A percentile compares a stretch with the other conserved stretches of the same genome.
phyloP scores from a whole-genome alignment of 2,113 vertebrate species.

The Athene cunicularia region DNA sequence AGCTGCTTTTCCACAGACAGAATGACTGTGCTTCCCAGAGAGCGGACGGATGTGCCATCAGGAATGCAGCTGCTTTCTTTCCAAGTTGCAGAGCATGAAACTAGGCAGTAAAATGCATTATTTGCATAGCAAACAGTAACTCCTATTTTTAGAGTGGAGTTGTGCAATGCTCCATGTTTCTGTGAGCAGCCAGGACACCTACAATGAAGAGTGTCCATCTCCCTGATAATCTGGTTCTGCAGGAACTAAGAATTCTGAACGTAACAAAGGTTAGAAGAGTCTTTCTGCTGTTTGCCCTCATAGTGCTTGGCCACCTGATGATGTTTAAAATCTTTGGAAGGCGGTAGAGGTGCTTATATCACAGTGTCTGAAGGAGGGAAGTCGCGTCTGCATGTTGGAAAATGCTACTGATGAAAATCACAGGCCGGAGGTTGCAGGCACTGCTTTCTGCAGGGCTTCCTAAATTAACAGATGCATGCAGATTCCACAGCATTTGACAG shows the following conservation, averaged over 20 bases:
- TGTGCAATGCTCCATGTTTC: neutral
- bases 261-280: neutral
- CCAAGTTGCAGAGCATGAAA: neutral
- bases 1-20: neutral
- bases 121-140: neutral
- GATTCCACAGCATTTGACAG: rapidly evolving
- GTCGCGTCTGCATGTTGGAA: rapidly evolving
- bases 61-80: neutral
- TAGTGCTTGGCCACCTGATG: neutral
- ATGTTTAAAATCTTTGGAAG: rapidly evolving
- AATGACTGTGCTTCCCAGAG: neutral
- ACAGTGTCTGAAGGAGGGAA: rapidly evolving
- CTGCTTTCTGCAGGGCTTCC: rapidly evolving
- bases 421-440: neutral
- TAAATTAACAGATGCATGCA: neutral
- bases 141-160: neutral
- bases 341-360: neutral
- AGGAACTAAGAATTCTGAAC: neutral
- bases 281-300: neutral
- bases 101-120: neutral
- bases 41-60: neutral
- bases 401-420: rapidly evolving
- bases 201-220: neutral
- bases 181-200: neutral
- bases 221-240: neutral